Evolutionary conservation across 2,888 invertebrate species (phyloP).

Genomic region (Scaptomyza caliginosa): DNA sequence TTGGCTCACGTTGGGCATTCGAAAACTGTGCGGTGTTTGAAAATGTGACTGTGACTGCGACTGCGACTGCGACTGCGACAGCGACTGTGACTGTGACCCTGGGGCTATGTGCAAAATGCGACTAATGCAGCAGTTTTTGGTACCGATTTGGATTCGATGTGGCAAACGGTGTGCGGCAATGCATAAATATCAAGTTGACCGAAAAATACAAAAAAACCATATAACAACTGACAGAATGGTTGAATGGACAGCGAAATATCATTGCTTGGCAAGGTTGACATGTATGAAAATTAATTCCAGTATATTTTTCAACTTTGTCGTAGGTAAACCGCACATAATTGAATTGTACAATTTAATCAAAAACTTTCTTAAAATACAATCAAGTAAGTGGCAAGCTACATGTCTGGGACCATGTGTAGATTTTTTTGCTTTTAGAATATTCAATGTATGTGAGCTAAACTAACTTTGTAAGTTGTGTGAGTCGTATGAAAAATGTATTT

Average conservation of each 20-base stretch:
- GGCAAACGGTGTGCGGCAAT: slow-evolving; percentile 29
- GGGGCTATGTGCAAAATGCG: slow-evolving; percentile 44
- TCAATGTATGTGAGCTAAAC: background rate
- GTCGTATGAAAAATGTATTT: too few species aligned
- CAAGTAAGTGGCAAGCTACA: too few species aligned
- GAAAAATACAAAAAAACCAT: slow-evolving; percentile 25
- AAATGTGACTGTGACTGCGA: slow-evolving; percentile 21
- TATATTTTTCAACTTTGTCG: too few species aligned
- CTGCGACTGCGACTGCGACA: slow-evolving; percentile 11
- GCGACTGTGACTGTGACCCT: slow-evolving; percentile 36
- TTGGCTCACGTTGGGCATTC: background rate
- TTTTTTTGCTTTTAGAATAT: background rate
- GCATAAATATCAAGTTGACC: slow-evolving; percentile 31
- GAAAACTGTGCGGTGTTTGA: slow-evolving; percentile 3
- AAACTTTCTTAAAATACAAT: too few species aligned
- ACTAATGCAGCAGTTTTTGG: slow-evolving; percentile 42
- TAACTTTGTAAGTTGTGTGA: too few species aligned
- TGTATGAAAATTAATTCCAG: too few species aligned
- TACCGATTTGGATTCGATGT: slow-evolving; percentile 25
- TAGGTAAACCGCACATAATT: too few species aligned
- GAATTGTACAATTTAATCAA: too few species aligned
- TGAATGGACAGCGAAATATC: background rate
- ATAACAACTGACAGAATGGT: slow-evolving; percentile 14
- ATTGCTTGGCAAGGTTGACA: too few species aligned
- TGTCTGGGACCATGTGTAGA: too few species aligned